Conservation (phyloP, 2,888 invertebrate genomes). For the Entomobrya multifasciata region DNA sequence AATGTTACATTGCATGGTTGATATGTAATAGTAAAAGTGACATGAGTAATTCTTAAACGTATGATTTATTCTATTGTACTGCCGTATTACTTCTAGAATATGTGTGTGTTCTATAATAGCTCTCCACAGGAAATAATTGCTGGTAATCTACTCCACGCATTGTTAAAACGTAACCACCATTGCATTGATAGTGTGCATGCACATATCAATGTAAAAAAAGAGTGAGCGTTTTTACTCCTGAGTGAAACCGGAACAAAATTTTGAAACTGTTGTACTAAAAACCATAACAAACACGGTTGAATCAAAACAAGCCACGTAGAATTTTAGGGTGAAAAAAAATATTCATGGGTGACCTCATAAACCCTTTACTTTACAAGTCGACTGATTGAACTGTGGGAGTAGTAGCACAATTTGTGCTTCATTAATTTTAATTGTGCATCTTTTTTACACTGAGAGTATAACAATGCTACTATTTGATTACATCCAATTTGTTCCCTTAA, state of each 20-base stretch:
- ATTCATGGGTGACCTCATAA: too few species aligned
- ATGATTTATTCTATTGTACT: conserved; percentile 12
- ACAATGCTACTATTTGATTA: too few species aligned
- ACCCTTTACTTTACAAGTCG: too few species aligned
- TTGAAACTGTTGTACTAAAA: conserved; percentile 59
- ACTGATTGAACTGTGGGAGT: too few species aligned
- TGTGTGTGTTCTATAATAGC: conserved; percentile 44
- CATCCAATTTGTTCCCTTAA: too few species aligned
- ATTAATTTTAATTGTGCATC: too few species aligned
- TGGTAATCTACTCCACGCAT: conserved; percentile 30
- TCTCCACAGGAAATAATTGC: conserved; percentile 56
- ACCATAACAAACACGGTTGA: conserved; percentile 64
- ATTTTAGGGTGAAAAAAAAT: too few species aligned
- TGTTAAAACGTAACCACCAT: conserved; percentile 1
- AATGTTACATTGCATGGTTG: not conserved
- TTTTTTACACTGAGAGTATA: too few species aligned
- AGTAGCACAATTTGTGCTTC: too few species aligned
- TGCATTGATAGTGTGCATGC: not conserved
- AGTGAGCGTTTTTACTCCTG: not conserved
- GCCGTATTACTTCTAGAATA: conserved; percentile 4
- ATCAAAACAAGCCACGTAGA: too few species aligned
- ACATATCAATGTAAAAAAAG: too few species aligned
- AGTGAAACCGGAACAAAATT: conserved; percentile 55
- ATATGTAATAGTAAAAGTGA: conserved; percentile 33
- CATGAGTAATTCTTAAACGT: conserved; percentile 5